Conservation (phyloP, 2,888 invertebrate species). For the Drosophila trichaetosa region DNA sequence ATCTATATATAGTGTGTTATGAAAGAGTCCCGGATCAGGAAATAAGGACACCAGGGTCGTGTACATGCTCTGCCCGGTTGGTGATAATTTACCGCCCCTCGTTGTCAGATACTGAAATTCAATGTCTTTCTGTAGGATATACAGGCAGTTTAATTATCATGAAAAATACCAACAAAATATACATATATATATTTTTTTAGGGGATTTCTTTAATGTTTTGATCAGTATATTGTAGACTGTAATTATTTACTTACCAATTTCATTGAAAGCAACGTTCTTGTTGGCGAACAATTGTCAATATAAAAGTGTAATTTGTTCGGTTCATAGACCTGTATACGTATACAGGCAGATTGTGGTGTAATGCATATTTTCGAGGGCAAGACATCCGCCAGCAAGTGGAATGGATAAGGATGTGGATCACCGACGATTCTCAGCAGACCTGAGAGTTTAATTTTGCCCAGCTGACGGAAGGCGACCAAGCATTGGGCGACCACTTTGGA, state of each 20-base stretch:
- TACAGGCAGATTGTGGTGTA: constrained; percentile 44
- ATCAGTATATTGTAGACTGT: not conserved
- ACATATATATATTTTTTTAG: not conserved
- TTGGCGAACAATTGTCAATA: constrained; percentile 78
- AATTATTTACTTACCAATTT: constrained; percentile 64
- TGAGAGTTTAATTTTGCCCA: constrained; percentile 62
- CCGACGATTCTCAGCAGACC: constrained; percentile 81
- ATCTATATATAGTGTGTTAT: constrained; percentile 69
- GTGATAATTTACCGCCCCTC: constrained; percentile 69
- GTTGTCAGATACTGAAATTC: constrained; percentile 65
- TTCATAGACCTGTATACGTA: constrained; percentile 64
- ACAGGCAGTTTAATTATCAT: not conserved
- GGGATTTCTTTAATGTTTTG: not conserved
- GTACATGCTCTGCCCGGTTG: constrained; percentile 73
- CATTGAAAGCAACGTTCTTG: constrained; percentile 72
- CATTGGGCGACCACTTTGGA: constrained; percentile 53
- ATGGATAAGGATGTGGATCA: constrained; percentile 58
- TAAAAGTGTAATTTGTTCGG: constrained; percentile 60
- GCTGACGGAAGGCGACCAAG: constrained; percentile 61
- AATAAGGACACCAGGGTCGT: constrained; percentile 67
- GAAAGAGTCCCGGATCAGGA: constrained; percentile 77
- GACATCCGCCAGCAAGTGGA: constrained; percentile 71
- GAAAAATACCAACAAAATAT: not conserved
- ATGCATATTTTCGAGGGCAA: constrained; percentile 70
- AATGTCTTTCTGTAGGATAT: constrained; percentile 49